A percentile compares a stretch with the other conserved stretches of the same genome.
phyloP scores from a whole-genome alignment of 2,797 vertebrate genomes.

The Neosilurus mollespiculum region DNA sequence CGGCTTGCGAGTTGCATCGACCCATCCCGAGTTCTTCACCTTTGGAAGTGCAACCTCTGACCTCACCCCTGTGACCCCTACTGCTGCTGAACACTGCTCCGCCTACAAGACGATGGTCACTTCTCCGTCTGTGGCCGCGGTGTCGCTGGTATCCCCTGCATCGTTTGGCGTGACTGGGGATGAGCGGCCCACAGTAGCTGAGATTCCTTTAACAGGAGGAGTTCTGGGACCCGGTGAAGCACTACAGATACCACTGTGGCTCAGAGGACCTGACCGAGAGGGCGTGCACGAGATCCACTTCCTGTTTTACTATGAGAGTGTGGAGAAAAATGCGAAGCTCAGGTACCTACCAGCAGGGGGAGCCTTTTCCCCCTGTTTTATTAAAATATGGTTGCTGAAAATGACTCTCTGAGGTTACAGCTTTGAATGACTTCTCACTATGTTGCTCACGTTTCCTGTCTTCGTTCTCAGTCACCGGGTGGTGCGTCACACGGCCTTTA shows the following conservation, averaged over 20 bases:
- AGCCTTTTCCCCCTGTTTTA: not conserved
- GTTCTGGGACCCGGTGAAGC: conserved; percentile 85
- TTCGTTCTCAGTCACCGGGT: conserved; percentile 82
- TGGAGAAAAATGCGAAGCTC: conserved; percentile 83
- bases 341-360: conserved; percentile 70
- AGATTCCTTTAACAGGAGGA: conserved; percentile 76
- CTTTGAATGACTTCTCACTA: not conserved
- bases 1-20: conserved; percentile 87
- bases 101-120: conserved; percentile 88
- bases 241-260: conserved; percentile 91
- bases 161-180: conserved; percentile 70
- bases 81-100: conserved; percentile 87
- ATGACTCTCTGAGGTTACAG: not conserved
- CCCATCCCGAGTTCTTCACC: conserved; percentile 92
- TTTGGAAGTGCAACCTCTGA: conserved; percentile 82
- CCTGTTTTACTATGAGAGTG: conserved; percentile 93
- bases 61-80: conserved; percentile 82
- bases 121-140: conserved; percentile 65
- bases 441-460: not conserved
- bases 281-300: conserved; percentile 98
- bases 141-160: conserved; percentile 73
- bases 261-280: conserved; percentile 92
- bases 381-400: not conserved
- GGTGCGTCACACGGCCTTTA: conserved; percentile 91
- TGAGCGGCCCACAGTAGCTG: conserved; percentile 62